Percentiles rank a stretch among this genome's conserved stretches.
phyloP scores from a whole-genome alignment of 2,113 vertebrate species.

The Halcyon malimbica region DNA sequence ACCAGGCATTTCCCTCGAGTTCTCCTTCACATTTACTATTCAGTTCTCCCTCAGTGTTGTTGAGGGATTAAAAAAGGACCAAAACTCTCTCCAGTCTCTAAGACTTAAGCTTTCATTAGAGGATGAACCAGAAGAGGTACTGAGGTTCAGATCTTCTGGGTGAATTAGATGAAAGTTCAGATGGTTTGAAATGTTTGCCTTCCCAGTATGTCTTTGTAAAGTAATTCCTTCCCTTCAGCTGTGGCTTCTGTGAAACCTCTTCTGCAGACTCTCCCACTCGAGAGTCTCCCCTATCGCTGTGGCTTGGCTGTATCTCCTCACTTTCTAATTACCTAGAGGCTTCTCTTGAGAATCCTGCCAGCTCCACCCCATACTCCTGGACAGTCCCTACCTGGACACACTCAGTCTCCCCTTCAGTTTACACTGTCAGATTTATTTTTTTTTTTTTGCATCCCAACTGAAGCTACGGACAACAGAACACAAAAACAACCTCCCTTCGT shows the following conservation, averaged over 20 bases:
- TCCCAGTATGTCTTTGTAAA: not conserved
- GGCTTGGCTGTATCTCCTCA: not conserved
- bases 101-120: not conserved
- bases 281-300: not conserved
- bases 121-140: not conserved
- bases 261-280: not conserved
- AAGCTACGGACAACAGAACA: not conserved
- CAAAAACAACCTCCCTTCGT: not conserved
- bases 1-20: not conserved
- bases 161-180: not conserved
- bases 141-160: not conserved
- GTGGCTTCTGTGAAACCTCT: not conserved
- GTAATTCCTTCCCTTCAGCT: not conserved
- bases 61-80: not conserved
- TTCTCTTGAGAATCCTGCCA: not conserved
- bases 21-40: not conserved
- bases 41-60: not conserved
- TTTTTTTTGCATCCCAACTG: not conserved
- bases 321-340: not conserved
- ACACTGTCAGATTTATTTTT: not conserved
- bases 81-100: not conserved
- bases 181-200: not conserved
- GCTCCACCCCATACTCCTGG: not conserved
- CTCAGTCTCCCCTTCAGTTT: not conserved
- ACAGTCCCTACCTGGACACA: not conserved